Evolutionary conservation across 2,113 vertebrate genomes (phyloP).

Genomic region (Typhlomys cinereus): DNA sequence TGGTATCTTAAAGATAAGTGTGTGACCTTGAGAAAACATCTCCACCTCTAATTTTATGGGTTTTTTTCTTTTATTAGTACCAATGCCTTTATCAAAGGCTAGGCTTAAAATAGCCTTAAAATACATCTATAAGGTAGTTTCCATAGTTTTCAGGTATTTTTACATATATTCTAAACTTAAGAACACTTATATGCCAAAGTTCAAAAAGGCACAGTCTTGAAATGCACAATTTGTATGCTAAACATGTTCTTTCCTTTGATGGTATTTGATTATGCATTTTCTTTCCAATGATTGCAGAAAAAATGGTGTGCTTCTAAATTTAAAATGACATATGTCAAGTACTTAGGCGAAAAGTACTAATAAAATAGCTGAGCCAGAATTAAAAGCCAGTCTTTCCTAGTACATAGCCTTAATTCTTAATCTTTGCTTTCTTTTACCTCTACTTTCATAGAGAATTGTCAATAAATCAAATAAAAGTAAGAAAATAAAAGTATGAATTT

Average conservation of each 20-base stretch:
- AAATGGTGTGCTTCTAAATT: neutral
- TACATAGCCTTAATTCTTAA: neutral
- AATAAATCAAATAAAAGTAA: neutral
- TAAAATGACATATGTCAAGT: neutral
- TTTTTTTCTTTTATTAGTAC: neutral
- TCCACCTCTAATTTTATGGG: neutral
- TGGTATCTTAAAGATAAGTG: neutral
- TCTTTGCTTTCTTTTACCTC: neutral
- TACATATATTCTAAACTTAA: neutral
- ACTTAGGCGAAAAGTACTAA: neutral
- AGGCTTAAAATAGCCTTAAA: conserved; percentile 21
- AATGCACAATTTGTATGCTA: neutral
- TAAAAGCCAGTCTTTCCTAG: neutral
- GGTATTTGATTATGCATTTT: neutral
- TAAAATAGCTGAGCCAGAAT: neutral
- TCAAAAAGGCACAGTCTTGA: neutral
- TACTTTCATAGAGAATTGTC: neutral
- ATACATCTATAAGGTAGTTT: neutral
- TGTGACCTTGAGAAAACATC: neutral
- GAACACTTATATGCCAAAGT: neutral
- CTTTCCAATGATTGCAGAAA: neutral
- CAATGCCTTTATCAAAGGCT: neutral
- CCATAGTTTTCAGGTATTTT: neutral
- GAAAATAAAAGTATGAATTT: conserved; percentile 20
- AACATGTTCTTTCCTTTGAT: neutral